Evolutionary conservation across 2,113 vertebrate species (phyloP).

Genomic region (Meriones unguiculatus): DNA sequence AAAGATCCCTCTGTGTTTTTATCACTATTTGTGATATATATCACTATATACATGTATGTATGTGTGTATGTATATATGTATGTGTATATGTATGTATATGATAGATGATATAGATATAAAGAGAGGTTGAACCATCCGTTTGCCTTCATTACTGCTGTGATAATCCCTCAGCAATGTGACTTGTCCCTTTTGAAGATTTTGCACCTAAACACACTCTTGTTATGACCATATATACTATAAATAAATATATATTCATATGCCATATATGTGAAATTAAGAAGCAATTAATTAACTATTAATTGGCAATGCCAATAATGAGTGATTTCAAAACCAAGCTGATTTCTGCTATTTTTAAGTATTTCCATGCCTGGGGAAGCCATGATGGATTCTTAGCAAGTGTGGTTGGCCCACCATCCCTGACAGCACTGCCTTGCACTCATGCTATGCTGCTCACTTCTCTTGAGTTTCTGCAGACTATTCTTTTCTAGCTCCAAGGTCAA

Average conservation of each 20-base stretch:
- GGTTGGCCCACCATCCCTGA: background rate
- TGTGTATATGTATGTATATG: background rate
- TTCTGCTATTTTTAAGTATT: constrained; percentile 74
- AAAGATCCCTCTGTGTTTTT: background rate
- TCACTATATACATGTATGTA: background rate
- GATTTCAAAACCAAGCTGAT: constrained; percentile 78
- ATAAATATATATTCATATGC: background rate
- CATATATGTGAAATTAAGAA: background rate
- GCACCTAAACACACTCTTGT: background rate
- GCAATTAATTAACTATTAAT: background rate
- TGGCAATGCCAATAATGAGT: constrained; percentile 54
- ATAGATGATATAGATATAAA: background rate
- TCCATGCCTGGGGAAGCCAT: constrained; percentile 64
- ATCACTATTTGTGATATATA: no score
- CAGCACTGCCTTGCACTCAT: background rate
- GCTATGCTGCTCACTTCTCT: background rate
- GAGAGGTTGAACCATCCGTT: background rate
- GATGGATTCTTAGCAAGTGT: constrained; percentile 67
- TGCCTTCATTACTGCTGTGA: background rate
- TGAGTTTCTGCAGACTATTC: constrained; percentile 69
- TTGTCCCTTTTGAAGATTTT: background rate
- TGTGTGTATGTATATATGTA: background rate
- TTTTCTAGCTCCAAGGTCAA: constrained; percentile 35
- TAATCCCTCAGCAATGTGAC: background rate
- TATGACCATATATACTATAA: constrained; percentile 32